Conservation (phyloP, 2,113 vertebrate genomes). For the Chroicocephalus ridibundus region DNA sequence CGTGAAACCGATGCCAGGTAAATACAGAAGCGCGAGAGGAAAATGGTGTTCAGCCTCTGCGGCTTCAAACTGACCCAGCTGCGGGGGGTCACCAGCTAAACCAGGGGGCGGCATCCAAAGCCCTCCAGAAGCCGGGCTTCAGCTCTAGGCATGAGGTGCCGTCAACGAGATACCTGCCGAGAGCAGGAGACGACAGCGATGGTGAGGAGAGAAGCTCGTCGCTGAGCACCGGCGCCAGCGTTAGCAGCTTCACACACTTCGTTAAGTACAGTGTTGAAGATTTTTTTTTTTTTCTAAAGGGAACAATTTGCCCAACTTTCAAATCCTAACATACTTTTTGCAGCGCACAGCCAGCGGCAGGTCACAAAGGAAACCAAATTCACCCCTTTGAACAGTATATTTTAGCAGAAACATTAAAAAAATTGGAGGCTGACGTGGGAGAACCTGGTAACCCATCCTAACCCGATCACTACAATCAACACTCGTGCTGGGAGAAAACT, state of each 20-base stretch:
- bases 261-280: accelerated
- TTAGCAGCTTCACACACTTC: neutral
- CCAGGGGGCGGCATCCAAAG: neutral
- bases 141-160: neutral
- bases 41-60: neutral
- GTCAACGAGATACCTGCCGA: neutral
- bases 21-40: neutral
- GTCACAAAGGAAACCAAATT: neutral
- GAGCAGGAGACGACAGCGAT: neutral
- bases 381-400: neutral
- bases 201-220: neutral
- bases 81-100: too few relatives aligned
- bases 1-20: neutral
- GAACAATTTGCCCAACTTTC: neutral
- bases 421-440: neutral
- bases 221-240: neutral
- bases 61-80: neutral
- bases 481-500: neutral
- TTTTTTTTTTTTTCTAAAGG: neutral
- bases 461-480: accelerated
- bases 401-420: neutral
- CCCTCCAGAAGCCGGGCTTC: neutral
- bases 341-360: neutral
- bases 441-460: neutral
- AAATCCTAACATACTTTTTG: neutral